phyloP scores from a whole-genome alignment of 1,140 invertebrate species.

The Aphis craccivora region DNA sequence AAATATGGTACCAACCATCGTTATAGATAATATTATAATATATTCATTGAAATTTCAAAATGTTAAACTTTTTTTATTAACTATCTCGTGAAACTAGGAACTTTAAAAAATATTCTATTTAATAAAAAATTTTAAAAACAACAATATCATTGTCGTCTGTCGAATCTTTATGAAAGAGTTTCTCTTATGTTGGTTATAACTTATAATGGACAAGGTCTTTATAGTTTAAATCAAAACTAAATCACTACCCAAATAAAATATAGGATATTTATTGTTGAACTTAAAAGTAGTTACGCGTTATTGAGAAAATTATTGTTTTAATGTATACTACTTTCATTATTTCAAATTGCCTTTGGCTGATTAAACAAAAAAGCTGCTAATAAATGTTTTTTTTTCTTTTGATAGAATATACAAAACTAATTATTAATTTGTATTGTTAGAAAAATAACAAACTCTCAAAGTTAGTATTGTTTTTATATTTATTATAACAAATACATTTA shows the following conservation, averaged over 20 bases:
- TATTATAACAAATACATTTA: not conserved
- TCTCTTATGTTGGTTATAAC: too few species aligned
- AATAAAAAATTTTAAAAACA: too few species aligned
- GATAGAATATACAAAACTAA: not conserved
- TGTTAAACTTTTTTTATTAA: too few species aligned
- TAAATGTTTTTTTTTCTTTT: not conserved
- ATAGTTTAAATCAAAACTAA: too few species aligned
- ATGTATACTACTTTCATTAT: not conserved
- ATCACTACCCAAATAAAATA: not conserved
- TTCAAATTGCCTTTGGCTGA: not conserved
- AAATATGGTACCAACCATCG: too few species aligned
- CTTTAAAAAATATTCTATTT: too few species aligned
- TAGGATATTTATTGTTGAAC: not conserved
- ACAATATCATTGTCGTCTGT: too few species aligned
- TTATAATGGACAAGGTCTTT: too few species aligned
- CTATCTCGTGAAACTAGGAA: not conserved
- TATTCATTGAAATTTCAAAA: too few species aligned
- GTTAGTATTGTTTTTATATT: conserved; percentile 18
- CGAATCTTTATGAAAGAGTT: too few species aligned
- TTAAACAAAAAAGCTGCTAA: not conserved
- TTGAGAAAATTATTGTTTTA: conserved; percentile 4
- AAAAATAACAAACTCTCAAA: not conserved
- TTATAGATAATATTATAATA: too few species aligned
- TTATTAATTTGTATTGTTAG: not conserved
- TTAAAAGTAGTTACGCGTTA: not conserved